Conservation (phyloP, 2,113 vertebrate genomes). For the Nettapus auritus region DNA sequence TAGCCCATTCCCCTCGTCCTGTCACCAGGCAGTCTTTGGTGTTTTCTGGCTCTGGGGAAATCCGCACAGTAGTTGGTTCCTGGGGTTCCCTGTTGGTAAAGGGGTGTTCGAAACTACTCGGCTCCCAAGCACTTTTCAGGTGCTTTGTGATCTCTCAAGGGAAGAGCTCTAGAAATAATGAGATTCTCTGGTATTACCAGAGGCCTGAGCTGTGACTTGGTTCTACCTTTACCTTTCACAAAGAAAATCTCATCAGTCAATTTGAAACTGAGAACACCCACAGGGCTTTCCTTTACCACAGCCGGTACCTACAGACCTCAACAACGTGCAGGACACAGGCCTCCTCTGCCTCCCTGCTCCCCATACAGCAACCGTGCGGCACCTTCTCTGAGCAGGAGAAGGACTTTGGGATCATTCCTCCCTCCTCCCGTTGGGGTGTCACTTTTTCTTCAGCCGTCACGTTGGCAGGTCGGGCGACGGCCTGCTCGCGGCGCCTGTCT, state of each 20-base stretch:
- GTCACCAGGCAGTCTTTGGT: too few relatives aligned
- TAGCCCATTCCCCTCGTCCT: too few relatives aligned
- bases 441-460: neutral
- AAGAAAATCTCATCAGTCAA: fast-evolving
- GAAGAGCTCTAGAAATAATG: neutral
- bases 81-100: neutral
- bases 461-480: fast-evolving
- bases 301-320: neutral
- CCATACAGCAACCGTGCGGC: neutral
- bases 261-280: neutral
- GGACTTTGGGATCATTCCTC: neutral
- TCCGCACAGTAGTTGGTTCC: neutral
- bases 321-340: neutral
- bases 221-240: neutral
- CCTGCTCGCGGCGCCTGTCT: neutral
- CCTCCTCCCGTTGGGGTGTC: neutral
- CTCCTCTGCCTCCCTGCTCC: neutral
- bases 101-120: neutral
- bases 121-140: neutral
- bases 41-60: neutral
- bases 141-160: neutral
- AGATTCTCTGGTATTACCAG: neutral
- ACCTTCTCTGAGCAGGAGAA: neutral
- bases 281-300: neutral
- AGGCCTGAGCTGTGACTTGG: neutral